Evolutionary conservation across 2,797 vertebrate species (phyloP).

Genomic region (Amblyopsis hoosieri): DNA sequence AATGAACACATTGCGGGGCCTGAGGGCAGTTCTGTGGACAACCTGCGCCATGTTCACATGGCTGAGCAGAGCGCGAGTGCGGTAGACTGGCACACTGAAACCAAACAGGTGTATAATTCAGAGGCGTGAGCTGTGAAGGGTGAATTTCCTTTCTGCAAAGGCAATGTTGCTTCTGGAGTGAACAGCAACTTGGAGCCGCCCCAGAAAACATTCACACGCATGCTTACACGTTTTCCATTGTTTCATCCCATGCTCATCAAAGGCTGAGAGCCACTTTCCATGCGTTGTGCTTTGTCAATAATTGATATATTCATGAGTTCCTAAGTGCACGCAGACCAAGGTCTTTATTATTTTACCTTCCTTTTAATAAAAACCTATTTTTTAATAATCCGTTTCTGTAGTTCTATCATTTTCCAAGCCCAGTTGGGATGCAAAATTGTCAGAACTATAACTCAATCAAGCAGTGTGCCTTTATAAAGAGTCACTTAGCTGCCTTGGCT

Average conservation of each 20-base stretch:
- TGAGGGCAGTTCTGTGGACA: slow-evolving; percentile 79
- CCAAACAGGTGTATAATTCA: slow-evolving; percentile 84
- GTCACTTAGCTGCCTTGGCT: no score
- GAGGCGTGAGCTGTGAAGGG: slow-evolving; percentile 81
- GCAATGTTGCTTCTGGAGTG: slow-evolving; percentile 76
- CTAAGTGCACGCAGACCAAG: no score
- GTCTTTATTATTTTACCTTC: no score
- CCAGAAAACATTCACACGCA: slow-evolving; percentile 73
- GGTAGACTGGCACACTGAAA: slow-evolving; percentile 78
- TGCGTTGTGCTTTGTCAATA: neutral
- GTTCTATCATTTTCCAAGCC: neutral
- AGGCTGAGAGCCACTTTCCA: slow-evolving; percentile 8
- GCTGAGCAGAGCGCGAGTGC: slow-evolving; percentile 78
- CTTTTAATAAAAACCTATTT: no score
- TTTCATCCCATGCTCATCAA: slow-evolving; percentile 37
- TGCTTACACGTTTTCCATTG: slow-evolving; percentile 37
- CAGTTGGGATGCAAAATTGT: no score
- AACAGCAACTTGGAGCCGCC: slow-evolving; percentile 67
- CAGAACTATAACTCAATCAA: no score
- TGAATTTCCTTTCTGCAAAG: slow-evolving; percentile 73
- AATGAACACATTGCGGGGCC: slow-evolving; percentile 83
- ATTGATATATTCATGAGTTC: neutral
- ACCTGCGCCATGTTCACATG: slow-evolving; percentile 81
- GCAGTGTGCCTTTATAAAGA: no score
- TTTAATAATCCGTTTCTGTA: neutral